Conservation (phyloP, 2,113 vertebrate species). For the Collichthys lucidus region DNA sequence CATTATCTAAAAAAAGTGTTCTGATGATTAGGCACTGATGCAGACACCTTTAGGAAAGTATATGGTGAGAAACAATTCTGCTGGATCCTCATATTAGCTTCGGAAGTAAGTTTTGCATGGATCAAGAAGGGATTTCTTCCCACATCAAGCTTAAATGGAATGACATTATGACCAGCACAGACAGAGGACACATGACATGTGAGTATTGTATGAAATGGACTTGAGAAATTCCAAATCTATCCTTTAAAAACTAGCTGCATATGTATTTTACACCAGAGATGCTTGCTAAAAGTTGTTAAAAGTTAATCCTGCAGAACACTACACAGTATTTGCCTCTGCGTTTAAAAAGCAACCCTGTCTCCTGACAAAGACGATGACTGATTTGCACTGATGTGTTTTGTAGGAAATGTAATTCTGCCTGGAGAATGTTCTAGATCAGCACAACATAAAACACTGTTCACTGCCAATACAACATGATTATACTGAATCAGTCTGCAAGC, state of each 20-base stretch:
- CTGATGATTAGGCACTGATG: too few relatives aligned
- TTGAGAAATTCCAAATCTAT: constrained; percentile 9
- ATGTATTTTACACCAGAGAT: constrained; percentile 4
- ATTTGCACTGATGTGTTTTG: background rate
- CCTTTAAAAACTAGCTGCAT: constrained; percentile 12
- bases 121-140: background rate
- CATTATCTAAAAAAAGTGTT: background rate
- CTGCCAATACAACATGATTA: background rate
- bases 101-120: background rate
- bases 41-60: too few relatives aligned
- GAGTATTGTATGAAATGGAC: background rate
- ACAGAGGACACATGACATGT: background rate
- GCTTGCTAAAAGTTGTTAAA: background rate
- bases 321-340: constrained; percentile 1
- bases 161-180: background rate
- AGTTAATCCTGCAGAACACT: background rate
- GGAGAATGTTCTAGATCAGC: background rate
- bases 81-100: background rate
- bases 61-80: background rate
- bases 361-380: background rate
- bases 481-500: background rate
- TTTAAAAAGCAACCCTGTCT: constrained; percentile 36
- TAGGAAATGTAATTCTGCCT: background rate
- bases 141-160: background rate
- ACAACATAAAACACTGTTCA: background rate